Base-by-base conservation (phyloP, 2,113 vertebrate genomes). In the Morone saxatilis region DNA sequence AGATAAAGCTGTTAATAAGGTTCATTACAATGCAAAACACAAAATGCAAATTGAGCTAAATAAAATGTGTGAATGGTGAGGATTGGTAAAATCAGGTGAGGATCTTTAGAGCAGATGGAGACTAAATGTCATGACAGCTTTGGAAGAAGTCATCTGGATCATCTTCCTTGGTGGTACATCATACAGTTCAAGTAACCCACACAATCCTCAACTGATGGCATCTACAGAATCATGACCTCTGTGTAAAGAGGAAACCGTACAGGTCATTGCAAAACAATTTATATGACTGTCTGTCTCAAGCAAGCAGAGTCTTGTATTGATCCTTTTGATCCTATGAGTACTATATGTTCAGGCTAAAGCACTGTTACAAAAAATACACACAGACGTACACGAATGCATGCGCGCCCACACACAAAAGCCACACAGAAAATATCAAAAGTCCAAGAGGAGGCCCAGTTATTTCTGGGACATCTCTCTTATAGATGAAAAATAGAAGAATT, bases 401-500 rank as follows among this genome's bases (percentile, higher is more conserved):
- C 45, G 47, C 40, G 53, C 5, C 13, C n/a, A 47, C 43, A 71
- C 48, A 86, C 7, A 68, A 2, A 74, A 2, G 14, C 56, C 56
- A 78, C 22, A 61, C 25, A 45, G 38, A 71, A 79, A 71, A 76
- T 19, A 66, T 65, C 19, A 65, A 36, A 83, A 67, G 62, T 85
- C 80, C 11, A 65, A 68, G 17, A 76, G 45, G 57, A 62, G 50
- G 50, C 6, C 9, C 5, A 7, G 63, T 75, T 90, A 70, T 89
- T 93, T 85, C 71, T 0, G 10, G 53, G 56, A 79, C 61, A 79
- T 89, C 41, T 60, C 31, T 80, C 47, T 59, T 12, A 1, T 17
- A 77, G 53, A 89, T 85, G 68, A 91, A 89, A 91, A 80, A 90
- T 68, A 60, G n/a, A 41, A 54, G 51, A 71, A 78, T 81, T 91